These are phyloP conservation scores for Myripristis jacobus DNA, from an alignment of 2,797 vertebrate genomes.

Conservation along the genomic window DNA sequence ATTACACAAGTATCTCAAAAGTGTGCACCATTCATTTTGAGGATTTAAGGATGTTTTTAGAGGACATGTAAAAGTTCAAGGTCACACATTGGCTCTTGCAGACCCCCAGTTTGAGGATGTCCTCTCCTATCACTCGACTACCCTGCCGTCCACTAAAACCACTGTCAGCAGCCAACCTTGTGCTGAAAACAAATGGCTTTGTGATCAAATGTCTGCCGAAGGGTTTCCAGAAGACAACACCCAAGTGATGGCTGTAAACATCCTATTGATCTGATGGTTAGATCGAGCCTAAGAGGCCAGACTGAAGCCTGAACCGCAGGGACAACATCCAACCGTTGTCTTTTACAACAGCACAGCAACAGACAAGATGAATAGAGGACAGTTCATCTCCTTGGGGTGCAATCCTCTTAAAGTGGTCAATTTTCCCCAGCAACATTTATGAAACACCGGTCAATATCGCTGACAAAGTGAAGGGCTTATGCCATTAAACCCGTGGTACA, in stretches of 20 bases:
- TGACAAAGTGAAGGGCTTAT: conserved; percentile 45
- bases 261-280: conserved; percentile 60
- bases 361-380: conserved; percentile 40
- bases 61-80: background rate
- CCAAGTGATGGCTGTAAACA: conserved; percentile 48
- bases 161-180: conserved; percentile 26
- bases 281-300: conserved; percentile 40
- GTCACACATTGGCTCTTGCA: background rate
- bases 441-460: conserved; percentile 60
- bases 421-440: conserved; percentile 58
- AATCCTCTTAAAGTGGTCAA: conserved; percentile 58
- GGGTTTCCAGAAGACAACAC: conserved; percentile 56
- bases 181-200: conserved; percentile 42
- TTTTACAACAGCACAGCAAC: conserved; percentile 22
- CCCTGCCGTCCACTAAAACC: conserved; percentile 14
- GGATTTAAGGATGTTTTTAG: background rate
- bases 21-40: background rate
- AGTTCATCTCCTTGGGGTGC: conserved; percentile 47
- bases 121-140: conserved; percentile 20
- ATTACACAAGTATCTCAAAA: background rate
- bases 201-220: conserved; percentile 47
- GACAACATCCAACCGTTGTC: conserved; percentile 22
- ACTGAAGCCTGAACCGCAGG: conserved; percentile 33
- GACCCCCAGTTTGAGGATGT: background rate
- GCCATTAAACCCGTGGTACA: conserved; percentile 40